Conservation (phyloP, 2,113 vertebrate genomes). For the Emydura subglobosa region DNA sequence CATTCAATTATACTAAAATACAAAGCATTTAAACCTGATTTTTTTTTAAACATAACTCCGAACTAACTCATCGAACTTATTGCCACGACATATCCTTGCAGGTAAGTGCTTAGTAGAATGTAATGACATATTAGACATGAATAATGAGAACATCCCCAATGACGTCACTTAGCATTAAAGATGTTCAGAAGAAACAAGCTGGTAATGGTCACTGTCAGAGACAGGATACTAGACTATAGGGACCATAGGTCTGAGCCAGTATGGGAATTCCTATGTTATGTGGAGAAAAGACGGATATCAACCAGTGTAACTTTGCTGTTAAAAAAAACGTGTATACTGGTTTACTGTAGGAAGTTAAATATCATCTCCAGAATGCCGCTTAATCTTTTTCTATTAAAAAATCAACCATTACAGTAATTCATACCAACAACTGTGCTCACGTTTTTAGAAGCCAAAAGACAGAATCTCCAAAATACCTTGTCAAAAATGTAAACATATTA, state of each 20-base stretch:
- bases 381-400: constrained; percentile 5
- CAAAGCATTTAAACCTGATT: constrained; percentile 2
- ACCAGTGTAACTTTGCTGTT: background rate
- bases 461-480: background rate
- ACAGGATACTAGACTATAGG: background rate
- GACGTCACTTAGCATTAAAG: background rate
- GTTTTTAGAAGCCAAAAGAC: constrained; percentile 14
- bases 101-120: background rate
- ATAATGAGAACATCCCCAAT: background rate
- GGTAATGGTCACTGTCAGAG: background rate
- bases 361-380: background rate
- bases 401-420: background rate
- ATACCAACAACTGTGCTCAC: background rate
- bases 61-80: constrained; percentile 24
- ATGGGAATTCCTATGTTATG: background rate
- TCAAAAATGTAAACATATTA: background rate
- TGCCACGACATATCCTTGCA: background rate
- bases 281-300: background rate
- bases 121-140: background rate
- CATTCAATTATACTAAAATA: background rate
- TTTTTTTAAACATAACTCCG: constrained; percentile 25
- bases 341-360: background rate
- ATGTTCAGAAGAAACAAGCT: background rate
- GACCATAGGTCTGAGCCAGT: background rate
- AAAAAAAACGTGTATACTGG: background rate